A percentile compares a stretch with the other conserved stretches of the same genome.
Evolutionary conservation across 2,113 vertebrate species (phyloP).

Genomic region (Platycercus adscitus): DNA sequence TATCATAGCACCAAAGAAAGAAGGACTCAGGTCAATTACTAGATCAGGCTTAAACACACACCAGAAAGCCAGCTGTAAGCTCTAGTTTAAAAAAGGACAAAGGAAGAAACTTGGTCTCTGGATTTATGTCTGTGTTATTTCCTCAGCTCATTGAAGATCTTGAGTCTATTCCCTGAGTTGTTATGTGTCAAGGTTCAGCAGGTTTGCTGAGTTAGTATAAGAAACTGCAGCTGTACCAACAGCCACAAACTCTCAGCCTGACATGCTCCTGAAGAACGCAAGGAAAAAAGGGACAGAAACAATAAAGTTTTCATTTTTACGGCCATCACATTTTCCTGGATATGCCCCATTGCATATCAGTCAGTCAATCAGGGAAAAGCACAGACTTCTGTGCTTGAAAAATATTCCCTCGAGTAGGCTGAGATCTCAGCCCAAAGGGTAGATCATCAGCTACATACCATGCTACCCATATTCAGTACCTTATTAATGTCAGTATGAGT

Average conservation of each 20-base stretch:
- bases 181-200: not conserved
- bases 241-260: not conserved
- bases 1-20: not conserved
- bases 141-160: not conserved
- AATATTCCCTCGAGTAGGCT: not conserved
- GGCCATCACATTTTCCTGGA: not conserved
- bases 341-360: not conserved
- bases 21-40: not conserved
- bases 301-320: not conserved
- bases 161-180: not conserved
- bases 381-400: not conserved
- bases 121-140: not conserved
- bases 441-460: not conserved
- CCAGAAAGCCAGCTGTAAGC: not conserved
- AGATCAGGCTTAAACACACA: not conserved
- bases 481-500: not conserved
- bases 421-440: not conserved
- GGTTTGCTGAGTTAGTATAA: not conserved
- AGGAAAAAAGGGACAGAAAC: not conserved
- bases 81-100: not conserved
- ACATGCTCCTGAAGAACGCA: not conserved
- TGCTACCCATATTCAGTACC: not conserved
- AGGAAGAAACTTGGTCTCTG: not conserved
- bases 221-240: not conserved
- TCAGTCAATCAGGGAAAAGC: not conserved